Evolutionary conservation across 53 echinoderm and acorn worm species (phyloP).

Genomic region (Pentamera pediparva): DNA sequence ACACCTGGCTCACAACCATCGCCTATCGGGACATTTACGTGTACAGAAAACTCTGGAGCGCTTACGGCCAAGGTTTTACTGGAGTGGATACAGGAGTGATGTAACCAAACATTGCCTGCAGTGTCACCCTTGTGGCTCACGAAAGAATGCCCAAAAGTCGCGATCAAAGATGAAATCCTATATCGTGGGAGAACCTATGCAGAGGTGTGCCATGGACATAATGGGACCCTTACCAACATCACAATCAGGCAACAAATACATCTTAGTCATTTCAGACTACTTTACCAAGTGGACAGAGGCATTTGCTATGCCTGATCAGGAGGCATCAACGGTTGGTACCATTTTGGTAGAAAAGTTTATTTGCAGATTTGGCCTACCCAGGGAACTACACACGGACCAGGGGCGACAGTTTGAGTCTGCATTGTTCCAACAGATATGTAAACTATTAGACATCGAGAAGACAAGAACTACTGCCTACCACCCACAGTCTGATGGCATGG

Average conservation of each 20-base stretch:
- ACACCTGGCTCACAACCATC: not conserved
- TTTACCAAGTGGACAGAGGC: too few relatives aligned
- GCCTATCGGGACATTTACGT: conserved; percentile 19
- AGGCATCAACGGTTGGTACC: not conserved
- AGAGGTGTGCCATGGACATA: conserved; percentile 9
- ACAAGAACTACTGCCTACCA: too few relatives aligned
- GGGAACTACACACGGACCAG: not conserved
- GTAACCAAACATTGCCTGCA: not conserved
- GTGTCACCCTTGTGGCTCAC: not conserved
- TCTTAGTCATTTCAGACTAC: conserved; percentile 5
- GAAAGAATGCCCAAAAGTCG: not conserved
- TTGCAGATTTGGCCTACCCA: not conserved
- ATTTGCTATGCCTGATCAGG: conserved; percentile 25
- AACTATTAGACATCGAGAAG: too few relatives aligned
- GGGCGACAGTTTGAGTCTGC: conserved; percentile 22
- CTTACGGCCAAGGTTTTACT: conserved; percentile 14
- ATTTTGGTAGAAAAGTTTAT: not conserved
- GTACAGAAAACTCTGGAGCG: conserved; percentile 5
- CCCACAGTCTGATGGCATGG: too few relatives aligned
- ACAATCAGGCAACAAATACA: conserved; percentile 12
- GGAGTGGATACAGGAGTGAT: conserved; percentile 10
- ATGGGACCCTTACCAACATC: conserved; percentile 30
- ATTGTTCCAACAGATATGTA: too few relatives aligned
- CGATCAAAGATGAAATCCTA: not conserved
- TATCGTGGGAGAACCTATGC: conserved; percentile 14